Base-by-base conservation (phyloP, 2,797 vertebrate genomes). In the Ctenopoma multispine region DNA sequence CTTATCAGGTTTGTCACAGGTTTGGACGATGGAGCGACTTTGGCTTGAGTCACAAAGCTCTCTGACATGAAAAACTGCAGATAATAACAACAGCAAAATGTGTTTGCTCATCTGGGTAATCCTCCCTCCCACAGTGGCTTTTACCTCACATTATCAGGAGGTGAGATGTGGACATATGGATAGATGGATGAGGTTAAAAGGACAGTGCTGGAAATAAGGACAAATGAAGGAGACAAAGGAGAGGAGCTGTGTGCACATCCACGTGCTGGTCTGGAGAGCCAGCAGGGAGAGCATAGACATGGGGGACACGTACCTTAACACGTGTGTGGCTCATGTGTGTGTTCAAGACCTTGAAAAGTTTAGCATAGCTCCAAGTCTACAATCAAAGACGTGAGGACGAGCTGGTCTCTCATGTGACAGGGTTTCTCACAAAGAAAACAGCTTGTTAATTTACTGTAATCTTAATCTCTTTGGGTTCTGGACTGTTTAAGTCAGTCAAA, bases 1-100 rank as follows among this genome's bases (percentile, higher is more conserved):
- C 73, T 57, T 80, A 77, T 73, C 66, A 69, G 41, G 34, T 75
- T 54, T 27, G 53, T 69, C 71, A 67, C 80, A 82, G 73, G 81
- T 84, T 66, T 61, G 5, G 29, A 31, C 7, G 29, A 6, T 31
- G 29, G 29, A 6, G 29, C 7, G 4, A 31, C 75, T 78, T 72
- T 44, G 40, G 60, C 59, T 69, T 58, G 23, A 69, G 62, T 27
- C 44, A 48, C 31, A 60, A 43, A 51, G 71, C 61, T 87, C 54
- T 58, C 7, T 65, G 58, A 59, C 27, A 62, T 67, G 76, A 74
- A 84, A 80, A 64, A 63, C 54, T 78, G 44, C 10, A 79, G 56
- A 77, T 84, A 77, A 85, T 43, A 69, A 60, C 59, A 18, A 38
- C 11, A 1, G 31, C 18, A 53, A 57, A 72, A 82, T 74, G 65